Evolutionary conservation across 2,797 vertebrate genomes (phyloP).

Genomic region (Leptoclinus maculatus): DNA sequence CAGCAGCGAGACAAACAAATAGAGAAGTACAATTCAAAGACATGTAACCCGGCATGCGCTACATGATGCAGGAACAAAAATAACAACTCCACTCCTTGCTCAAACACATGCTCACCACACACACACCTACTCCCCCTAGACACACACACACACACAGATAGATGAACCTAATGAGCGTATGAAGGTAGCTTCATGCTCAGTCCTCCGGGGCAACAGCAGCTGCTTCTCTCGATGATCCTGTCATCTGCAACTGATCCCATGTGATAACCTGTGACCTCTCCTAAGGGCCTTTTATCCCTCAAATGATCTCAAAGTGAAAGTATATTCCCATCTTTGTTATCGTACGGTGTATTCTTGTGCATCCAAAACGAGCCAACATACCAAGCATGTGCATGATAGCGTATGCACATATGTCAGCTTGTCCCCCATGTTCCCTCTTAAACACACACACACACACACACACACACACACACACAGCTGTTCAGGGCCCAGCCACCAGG

Average conservation of each 20-base stretch:
- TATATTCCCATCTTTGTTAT: neutral
- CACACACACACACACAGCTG: constrained; percentile 27
- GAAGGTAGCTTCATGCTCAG: constrained; percentile 38
- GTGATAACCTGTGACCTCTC: constrained; percentile 53
- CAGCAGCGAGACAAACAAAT: constrained; percentile 2
- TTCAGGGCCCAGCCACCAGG: constrained; percentile 24
- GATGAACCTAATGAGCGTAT: constrained; percentile 46
- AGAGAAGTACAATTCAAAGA: constrained; percentile 7
- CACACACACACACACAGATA: constrained; percentile 24
- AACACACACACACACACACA: constrained; percentile 8
- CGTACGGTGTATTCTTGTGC: neutral
- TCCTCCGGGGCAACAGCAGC: constrained; percentile 53
- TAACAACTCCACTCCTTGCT: neutral
- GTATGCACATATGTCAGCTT: constrained; percentile 18
- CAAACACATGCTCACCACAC: constrained; percentile 28
- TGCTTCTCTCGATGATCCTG: constrained; percentile 52
- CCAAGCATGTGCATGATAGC: constrained; percentile 1
- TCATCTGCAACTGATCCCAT: constrained; percentile 53
- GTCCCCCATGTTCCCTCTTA: neutral
- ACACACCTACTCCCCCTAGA: neutral
- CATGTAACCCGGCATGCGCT: neutral
- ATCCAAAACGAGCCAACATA: neutral
- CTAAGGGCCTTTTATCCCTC: constrained; percentile 20
- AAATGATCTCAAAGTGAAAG: constrained; percentile 7
- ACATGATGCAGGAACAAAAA: constrained; percentile 4